Evolutionary conservation across 2,797 vertebrate genomes (phyloP).

Genomic region (Masticophis lateralis): DNA sequence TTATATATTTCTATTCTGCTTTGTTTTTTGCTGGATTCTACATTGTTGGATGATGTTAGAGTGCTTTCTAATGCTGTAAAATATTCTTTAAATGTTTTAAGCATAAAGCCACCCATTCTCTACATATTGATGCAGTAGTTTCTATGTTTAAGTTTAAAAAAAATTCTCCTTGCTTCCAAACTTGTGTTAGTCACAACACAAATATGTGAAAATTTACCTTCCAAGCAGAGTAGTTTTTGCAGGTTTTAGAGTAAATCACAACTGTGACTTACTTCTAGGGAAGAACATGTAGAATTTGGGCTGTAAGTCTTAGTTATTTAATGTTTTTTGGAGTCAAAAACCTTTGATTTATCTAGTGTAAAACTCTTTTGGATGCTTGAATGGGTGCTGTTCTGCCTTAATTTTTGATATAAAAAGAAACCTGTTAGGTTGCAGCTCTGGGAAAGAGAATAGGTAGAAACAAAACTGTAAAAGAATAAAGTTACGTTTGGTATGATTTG

Average conservation of each 20-base stretch:
- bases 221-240: not conserved
- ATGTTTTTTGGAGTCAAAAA: not conserved
- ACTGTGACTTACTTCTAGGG: not conserved
- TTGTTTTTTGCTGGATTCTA: not conserved
- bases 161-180: not conserved
- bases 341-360: not conserved
- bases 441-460: conserved; percentile 18
- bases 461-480: conserved; percentile 31
- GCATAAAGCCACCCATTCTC: not conserved
- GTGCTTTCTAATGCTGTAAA: too few relatives aligned
- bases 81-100: not conserved
- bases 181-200: not conserved
- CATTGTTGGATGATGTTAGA: not conserved
- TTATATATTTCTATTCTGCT: not conserved
- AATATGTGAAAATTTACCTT: not conserved
- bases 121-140: not conserved
- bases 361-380: not conserved
- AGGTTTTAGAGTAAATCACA: not conserved
- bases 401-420: not conserved
- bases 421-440: not conserved
- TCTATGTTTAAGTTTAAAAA: not conserved
- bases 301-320: not conserved
- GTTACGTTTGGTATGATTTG: conserved; percentile 19
- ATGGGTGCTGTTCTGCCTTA: not conserved
- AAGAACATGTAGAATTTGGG: not conserved